Evolutionary conservation across 2,113 vertebrate genomes (phyloP), one percentile per base, ranked within the genome.

Genomic region (Bos indicus): DNA sequence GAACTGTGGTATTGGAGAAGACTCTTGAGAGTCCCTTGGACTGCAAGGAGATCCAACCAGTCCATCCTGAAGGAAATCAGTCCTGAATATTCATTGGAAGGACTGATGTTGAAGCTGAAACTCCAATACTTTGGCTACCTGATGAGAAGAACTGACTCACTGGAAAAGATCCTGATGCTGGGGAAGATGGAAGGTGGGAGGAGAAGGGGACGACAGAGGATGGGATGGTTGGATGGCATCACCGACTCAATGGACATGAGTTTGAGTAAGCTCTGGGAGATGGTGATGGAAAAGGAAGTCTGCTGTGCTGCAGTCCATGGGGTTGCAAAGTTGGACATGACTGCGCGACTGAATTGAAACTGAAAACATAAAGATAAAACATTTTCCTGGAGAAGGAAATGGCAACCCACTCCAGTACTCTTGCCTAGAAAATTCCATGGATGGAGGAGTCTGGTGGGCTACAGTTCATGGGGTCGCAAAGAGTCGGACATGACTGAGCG

Each of bases 301-400:
- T 71, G 67, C 7, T 40, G 9, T 71, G 10, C 9, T 71, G 9
- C 5, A 40, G n/a, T 71, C n/a, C 67, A 71, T 23, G n/a, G n/a
- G 5, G 67, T 67, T 10, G 0, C 2, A 71, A n/a, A 71, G 67
- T 36, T 36, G n/a, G n/a, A 23, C 67, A 71, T 0, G 8, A 71
- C 9, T 21, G 67, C 0, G 0, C 6, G 1, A 23, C 19, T 71
- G 17, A 40, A 71, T 6, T 71, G 67, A 71, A 71, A 71, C n/a
- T 40, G 10, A 23, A 71, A 71, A 71, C 19, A 23, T 23, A 13
- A 71, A 71, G n/a, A 71, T 12, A 40, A 40, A 71, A 71, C 67
- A 40, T 40, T 40, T 40, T 40, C 28, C 60, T 33, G 28, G 28
- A 62, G 60, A 62, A 62, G 28, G 60, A 62, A 62, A 30, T 62